Base-by-base conservation (phyloP, 1,140 invertebrate species). In the Diachasmimorpha longicaudata region DNA sequence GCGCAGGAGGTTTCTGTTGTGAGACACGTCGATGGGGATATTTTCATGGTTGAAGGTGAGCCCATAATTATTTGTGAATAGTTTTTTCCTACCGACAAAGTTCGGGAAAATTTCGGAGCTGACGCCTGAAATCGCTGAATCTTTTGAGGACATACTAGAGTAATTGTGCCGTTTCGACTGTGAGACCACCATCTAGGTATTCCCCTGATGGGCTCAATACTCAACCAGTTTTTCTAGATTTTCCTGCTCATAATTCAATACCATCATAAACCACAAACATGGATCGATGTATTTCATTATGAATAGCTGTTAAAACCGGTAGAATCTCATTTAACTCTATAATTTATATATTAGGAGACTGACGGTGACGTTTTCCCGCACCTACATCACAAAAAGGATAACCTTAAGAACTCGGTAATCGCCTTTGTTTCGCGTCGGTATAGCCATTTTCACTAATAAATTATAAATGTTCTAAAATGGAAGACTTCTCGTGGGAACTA, bases 11-110 rank as follows among this genome's bases (percentile, higher is more conserved):
- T 87, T 80, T 83, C 84, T 25, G 81, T 92, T 77, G 91, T 88
- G 44, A 83, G 91, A 79, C 89, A 91, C 81, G 86, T 89, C 81
- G 90, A 91, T 81, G 91, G 91, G 75, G 91, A 92, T 82, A 87
- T 91, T 80, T 92, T 92, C 81, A 88, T 84, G 46, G 86, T 89
- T 48, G 88, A 87, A 85, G 91, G 91, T 92, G 14, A 63, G 58
- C 31, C 9, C 1, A 52, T n/a, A 46, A 14, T 46, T 4, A 19
- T 31, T 55, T 55, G 4, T 55, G 48, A 16, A 19, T 55, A 42
- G n/a, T n/a, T n/a, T n/a, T n/a, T 31, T 31, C 31, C 2, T 31
- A 31, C 31, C 31, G 31, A 31, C 2, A 31, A 31, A 31, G 31
- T 31, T 31, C 31, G 31, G 31, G 6, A 31, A 31, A 31, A 31